Base-by-base conservation (phyloP, 2,113 vertebrate species). In the Cnemophilus loriae region DNA sequence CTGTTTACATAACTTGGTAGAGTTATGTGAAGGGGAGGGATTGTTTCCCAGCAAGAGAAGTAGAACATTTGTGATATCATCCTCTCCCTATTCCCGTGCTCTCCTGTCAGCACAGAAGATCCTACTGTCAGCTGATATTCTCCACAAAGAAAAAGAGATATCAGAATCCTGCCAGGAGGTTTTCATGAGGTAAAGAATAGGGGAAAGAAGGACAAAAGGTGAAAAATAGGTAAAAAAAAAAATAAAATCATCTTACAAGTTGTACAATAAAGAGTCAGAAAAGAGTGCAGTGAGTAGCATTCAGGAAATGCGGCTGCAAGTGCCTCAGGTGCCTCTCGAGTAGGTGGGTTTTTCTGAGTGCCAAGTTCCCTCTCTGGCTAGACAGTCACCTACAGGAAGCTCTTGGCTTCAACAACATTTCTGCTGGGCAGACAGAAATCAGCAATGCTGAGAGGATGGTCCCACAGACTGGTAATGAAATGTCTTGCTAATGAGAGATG, bases 401-500 rank as follows among this genome's bases (percentile, higher is more conserved):
- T 95, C 55, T 96, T 96, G 95, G 95, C 94, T 90, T 74, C 15
- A 1, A 65, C 14, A 73, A 21, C 56, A 22, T 91, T 91, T 96
- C 91, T 85, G 59, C 87, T 93, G 89, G 91, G 91, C 93, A 96
- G 93, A 91, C 75, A 93, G 90, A 90, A 91, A 94, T 87, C 87
- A 88, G 78, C 84, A 91, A 11, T 39, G 55, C 67, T 94, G 94
- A 91, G 84, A 95, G 50, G 89, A 89, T 91, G 84, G 82, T 96
- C 88, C 82, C 84, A 94, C 91, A 94, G 89, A 77, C 69, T 88
- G 87, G 84, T 93, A 96, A 96, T 97, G 85, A 96, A 97, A 95
- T 85, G 89, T 83, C 70, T 93, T 91, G 81, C 87, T 95, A 93
- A 97, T 89, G 82, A 96, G 87, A 90, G 59, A 94, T 96, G 91